These are phyloP conservation scores for Erethizon dorsatum DNA, from an alignment of 2,797 vertebrate species.

Conservation along the genomic window DNA sequence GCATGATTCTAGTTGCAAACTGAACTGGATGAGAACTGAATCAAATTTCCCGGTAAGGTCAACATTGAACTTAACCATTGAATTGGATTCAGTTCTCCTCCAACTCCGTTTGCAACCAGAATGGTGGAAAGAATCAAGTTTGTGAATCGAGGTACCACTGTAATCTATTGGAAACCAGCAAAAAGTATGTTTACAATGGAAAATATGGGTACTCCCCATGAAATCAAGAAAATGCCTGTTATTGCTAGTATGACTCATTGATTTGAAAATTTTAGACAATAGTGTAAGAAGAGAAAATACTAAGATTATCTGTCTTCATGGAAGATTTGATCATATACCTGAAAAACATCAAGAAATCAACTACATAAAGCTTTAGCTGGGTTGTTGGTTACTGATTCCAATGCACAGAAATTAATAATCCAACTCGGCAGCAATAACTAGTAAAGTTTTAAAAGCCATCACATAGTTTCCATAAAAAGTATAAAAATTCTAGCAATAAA, in stretches of 20 bases:
- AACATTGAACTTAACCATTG: background rate
- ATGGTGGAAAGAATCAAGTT: background rate
- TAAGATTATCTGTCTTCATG: background rate
- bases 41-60: background rate
- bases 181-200: background rate
- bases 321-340: background rate
- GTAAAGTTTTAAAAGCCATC: background rate
- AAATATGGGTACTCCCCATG: background rate
- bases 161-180: background rate
- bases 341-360: background rate
- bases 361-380: background rate
- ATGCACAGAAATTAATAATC: background rate
- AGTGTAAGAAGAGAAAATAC: background rate
- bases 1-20: background rate
- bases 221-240: background rate
- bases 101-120: background rate
- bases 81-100: too few species aligned
- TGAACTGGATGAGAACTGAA: background rate
- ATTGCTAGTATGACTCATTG: background rate
- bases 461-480: background rate
- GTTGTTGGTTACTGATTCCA: background rate
- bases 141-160: background rate
- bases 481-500: background rate
- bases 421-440: background rate
- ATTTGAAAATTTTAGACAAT: background rate